Conservation (phyloP, 2,113 vertebrate species). For the Cheilinus undulatus region DNA sequence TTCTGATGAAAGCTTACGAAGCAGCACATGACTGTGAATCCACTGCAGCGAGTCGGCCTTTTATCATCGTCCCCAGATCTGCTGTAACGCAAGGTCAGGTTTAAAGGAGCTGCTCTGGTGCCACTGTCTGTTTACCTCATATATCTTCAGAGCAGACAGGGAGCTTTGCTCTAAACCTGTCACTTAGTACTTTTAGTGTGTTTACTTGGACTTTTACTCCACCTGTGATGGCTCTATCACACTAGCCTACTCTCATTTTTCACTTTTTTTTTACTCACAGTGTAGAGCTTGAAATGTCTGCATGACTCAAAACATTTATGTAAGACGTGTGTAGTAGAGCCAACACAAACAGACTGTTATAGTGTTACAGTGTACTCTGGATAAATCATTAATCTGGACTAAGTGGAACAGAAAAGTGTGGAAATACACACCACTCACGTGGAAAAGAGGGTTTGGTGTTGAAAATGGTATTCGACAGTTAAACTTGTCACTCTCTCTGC, state of each 20-base stretch:
- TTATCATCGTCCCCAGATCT: conserved; percentile 17
- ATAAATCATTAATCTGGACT: background rate
- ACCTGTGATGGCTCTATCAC: background rate
- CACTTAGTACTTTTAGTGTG: conserved; percentile 3
- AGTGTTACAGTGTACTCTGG: background rate
- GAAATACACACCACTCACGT: background rate
- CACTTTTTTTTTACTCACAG: background rate
- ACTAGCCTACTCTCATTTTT: background rate
- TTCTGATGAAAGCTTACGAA: background rate
- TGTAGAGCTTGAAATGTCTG: background rate
- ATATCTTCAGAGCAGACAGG: background rate
- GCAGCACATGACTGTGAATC: background rate
- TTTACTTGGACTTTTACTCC: conserved; percentile 11
- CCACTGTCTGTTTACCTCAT: conserved; percentile 1
- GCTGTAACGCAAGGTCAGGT: conserved; percentile 31
- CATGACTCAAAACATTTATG: background rate
- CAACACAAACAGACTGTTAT: background rate
- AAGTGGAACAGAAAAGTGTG: background rate
- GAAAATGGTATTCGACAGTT: background rate
- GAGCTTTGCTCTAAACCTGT: conserved; percentile 1
- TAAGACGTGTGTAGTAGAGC: background rate
- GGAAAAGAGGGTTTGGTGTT: background rate
- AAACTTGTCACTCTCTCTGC: background rate
- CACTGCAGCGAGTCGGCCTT: background rate
- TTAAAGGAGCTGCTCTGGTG: conserved; percentile 10